phyloP scores from a whole-genome alignment of 2,888 invertebrate genomes.

The Acleris sparsana region DNA sequence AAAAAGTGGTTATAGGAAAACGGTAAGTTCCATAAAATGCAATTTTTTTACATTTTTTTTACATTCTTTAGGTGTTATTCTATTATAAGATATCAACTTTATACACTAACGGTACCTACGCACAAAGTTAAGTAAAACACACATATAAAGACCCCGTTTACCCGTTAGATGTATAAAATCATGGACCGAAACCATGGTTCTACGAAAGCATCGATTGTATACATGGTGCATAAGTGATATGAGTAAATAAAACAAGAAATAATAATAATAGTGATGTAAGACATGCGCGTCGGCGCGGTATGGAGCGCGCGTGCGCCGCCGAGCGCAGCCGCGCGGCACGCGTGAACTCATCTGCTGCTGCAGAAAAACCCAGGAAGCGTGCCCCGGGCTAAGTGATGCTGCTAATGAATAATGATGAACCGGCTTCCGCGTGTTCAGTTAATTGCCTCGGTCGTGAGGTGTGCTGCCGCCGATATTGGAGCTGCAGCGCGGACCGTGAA shows the following conservation, averaged over 20 bases:
- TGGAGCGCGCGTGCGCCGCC: slow-evolving; percentile 52
- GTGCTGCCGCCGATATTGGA: slow-evolving; percentile 31
- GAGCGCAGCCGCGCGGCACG: slow-evolving; percentile 65
- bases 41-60: no score
- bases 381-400: slow-evolving; percentile 60
- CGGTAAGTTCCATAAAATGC: no score
- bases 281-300: slow-evolving; percentile 39
- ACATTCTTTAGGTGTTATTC: no score
- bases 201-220: slow-evolving; percentile 11
- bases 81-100: background rate
- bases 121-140: background rate
- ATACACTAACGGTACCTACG: background rate
- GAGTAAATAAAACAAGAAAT: no score
- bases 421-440: slow-evolving; percentile 70
- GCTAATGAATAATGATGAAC: slow-evolving; percentile 72
- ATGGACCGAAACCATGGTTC: slow-evolving; percentile 28
- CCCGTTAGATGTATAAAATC: slow-evolving; percentile 60
- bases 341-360: slow-evolving; percentile 48
- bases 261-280: slow-evolving; percentile 63
- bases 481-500: slow-evolving; percentile 48
- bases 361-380: slow-evolving; percentile 75
- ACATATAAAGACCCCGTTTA: slow-evolving; percentile 12
- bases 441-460: slow-evolving; percentile 54
- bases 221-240: slow-evolving; percentile 39
- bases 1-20: no score